Evolutionary conservation across 1,140 invertebrate species (phyloP).

Genomic region (Drosophila prosaltans): DNA sequence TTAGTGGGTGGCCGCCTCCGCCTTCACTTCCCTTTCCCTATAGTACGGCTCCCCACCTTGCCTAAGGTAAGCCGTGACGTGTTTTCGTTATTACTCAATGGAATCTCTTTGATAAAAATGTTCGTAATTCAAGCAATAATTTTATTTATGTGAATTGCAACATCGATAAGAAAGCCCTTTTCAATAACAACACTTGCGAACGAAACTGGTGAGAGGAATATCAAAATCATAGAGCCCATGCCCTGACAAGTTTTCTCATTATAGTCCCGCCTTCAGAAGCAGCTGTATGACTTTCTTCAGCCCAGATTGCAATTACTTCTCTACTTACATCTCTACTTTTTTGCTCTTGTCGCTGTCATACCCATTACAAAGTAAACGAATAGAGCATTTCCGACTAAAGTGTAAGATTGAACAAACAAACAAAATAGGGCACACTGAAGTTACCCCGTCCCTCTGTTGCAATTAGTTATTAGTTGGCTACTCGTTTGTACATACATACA

Average conservation of each 20-base stretch:
- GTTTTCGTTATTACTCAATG: slow-evolving; percentile 49
- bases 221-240: neutral
- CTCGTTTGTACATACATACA: neutral
- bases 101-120: slow-evolving; percentile 22
- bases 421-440: neutral
- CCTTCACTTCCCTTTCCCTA: neutral
- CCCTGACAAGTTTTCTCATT: slow-evolving; percentile 15
- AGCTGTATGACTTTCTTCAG: slow-evolving; percentile 41
- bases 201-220: neutral
- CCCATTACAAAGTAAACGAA: neutral
- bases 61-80: slow-evolving; percentile 13
- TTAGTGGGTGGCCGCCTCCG: slow-evolving; percentile 47
- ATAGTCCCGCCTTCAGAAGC: slow-evolving; percentile 13
- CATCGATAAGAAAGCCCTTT: slow-evolving; percentile 20
- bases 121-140: slow-evolving; percentile 10
- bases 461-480: slow-evolving; percentile 40
- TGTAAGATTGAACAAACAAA: neutral
- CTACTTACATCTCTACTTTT: slow-evolving; percentile 29
- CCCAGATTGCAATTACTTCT: slow-evolving; percentile 24
- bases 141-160: slow-evolving; percentile 18
- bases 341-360: slow-evolving; percentile 24
- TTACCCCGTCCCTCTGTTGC: slow-evolving; percentile 21
- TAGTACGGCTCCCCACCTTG: neutral
- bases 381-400: neutral
- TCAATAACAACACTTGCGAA: slow-evolving; percentile 13